phyloP scores from a whole-genome alignment of 2,113 vertebrate species.

The Oryzias celebensis region DNA sequence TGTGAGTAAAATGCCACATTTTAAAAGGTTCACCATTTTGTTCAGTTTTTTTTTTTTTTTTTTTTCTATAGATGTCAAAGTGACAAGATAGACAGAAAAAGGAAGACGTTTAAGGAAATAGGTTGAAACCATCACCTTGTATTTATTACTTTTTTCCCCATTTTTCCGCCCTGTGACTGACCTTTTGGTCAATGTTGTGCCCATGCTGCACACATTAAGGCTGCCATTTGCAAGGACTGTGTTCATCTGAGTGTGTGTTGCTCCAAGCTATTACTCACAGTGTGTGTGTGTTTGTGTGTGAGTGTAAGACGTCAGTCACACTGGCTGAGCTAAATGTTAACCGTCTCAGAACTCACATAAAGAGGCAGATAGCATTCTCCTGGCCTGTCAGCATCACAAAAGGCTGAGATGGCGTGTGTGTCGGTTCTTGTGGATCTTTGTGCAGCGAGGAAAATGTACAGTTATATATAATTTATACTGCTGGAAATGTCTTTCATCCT shows the following conservation, averaged over 20 bases:
- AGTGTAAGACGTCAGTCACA: slow-evolving; percentile 52
- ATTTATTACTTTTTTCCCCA: slow-evolving; percentile 1
- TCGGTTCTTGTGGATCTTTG: slow-evolving; percentile 17
- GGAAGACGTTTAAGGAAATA: neutral
- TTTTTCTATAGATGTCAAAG: too few species aligned
- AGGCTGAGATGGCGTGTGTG: slow-evolving; percentile 26
- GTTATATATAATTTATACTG: slow-evolving; percentile 42
- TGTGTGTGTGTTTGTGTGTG: slow-evolving; percentile 6
- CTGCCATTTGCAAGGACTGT: slow-evolving; percentile 28
- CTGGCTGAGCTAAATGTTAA: slow-evolving; percentile 65
- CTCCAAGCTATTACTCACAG: slow-evolving; percentile 24
- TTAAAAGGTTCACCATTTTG: too few species aligned
- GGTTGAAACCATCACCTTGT: neutral
- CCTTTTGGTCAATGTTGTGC: slow-evolving; percentile 29
- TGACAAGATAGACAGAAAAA: neutral
- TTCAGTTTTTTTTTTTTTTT: too few species aligned
- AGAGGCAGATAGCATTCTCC: slow-evolving; percentile 55
- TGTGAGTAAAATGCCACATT: too few species aligned
- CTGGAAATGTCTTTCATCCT: slow-evolving; percentile 11
- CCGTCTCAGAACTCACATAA: slow-evolving; percentile 50
- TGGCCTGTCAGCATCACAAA: slow-evolving; percentile 62
- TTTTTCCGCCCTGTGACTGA: slow-evolving; percentile 25
- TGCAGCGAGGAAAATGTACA: slow-evolving; percentile 36
- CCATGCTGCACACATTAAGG: slow-evolving; percentile 22
- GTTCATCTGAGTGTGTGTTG: slow-evolving; percentile 11